phyloP scores from a whole-genome alignment of 2,113 vertebrate species.

The Bubo scandiacus region DNA sequence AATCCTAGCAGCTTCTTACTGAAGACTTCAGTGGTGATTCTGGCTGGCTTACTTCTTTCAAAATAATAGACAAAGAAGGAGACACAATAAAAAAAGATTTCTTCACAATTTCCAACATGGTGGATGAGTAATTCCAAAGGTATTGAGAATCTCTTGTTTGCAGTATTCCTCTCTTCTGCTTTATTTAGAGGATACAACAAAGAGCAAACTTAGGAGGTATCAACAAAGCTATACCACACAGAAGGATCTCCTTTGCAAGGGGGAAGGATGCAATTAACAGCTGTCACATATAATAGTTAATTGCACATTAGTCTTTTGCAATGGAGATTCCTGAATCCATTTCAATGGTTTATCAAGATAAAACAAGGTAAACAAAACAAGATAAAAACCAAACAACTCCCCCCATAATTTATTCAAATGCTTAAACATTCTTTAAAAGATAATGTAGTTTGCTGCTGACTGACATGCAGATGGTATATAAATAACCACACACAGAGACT shows the following conservation, averaged over 20 bases:
- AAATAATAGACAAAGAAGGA: neutral
- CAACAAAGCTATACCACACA: neutral
- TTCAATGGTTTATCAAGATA: slow-evolving; percentile 15
- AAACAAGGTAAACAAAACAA: slow-evolving; percentile 19
- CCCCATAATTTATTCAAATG: neutral
- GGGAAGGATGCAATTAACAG: neutral
- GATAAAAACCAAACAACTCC: neutral
- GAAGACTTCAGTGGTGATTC: neutral
- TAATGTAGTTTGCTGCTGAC: neutral
- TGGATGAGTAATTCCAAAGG: slow-evolving; percentile 4
- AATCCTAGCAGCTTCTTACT: neutral
- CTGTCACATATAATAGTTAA: neutral
- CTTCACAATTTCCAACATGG: slow-evolving; percentile 7
- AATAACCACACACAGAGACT: neutral
- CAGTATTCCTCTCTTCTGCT: neutral
- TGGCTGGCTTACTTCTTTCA: neutral
- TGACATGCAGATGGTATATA: neutral
- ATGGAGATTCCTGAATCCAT: neutral
- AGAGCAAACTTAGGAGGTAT: neutral
- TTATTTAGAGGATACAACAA: neutral
- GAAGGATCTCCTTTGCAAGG: neutral
- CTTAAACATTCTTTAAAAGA: neutral
- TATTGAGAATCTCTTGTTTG: neutral
- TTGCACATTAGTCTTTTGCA: slow-evolving; percentile 1
- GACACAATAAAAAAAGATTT: slow-evolving; percentile 19